phyloP scores from a whole-genome alignment of 2,113 vertebrate species.

The Macroglossus sobrinus region DNA sequence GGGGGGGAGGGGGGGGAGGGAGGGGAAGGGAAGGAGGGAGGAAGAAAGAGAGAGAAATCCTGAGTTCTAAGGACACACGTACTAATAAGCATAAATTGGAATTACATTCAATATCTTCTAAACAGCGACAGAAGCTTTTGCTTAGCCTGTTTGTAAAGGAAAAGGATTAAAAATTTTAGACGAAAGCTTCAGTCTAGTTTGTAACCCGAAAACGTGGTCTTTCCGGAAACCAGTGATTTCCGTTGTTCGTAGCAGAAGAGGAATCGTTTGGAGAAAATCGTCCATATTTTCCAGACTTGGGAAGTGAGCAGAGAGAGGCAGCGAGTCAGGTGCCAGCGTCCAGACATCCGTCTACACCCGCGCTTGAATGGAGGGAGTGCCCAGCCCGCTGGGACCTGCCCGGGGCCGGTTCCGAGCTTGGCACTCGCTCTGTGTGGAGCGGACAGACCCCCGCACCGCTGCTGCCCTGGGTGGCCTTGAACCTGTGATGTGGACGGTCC shows the following conservation, averaged over 20 bases:
- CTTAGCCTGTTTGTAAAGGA: not conserved
- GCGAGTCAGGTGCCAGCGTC: not conserved
- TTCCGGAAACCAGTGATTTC: not conserved
- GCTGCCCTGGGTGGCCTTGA: not conserved
- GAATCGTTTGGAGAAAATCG: not conserved
- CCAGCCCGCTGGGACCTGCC: too few species aligned
- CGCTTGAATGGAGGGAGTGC: not conserved
- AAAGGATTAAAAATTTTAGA: not conserved
- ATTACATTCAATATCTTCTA: not conserved
- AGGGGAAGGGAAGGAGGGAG: too few species aligned
- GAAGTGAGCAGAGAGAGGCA: not conserved
- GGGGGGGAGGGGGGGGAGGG: too few species aligned
- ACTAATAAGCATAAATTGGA: not conserved
- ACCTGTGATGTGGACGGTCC: not conserved
- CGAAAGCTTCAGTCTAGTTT: not conserved
- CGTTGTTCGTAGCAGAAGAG: not conserved
- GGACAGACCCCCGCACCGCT: too few species aligned
- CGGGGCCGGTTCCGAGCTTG: not conserved
- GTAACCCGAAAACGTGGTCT: not conserved
- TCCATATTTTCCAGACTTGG: not conserved
- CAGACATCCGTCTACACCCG: not conserved
- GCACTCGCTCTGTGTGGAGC: fast-evolving
- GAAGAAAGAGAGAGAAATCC: not conserved
- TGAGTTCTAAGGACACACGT: not conserved
- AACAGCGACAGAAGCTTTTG: not conserved